Evolutionary conservation across 2,888 invertebrate genomes (phyloP), one percentile per base, ranked within the genome.

Genomic region (Caenorhabditis uteleia): DNA sequence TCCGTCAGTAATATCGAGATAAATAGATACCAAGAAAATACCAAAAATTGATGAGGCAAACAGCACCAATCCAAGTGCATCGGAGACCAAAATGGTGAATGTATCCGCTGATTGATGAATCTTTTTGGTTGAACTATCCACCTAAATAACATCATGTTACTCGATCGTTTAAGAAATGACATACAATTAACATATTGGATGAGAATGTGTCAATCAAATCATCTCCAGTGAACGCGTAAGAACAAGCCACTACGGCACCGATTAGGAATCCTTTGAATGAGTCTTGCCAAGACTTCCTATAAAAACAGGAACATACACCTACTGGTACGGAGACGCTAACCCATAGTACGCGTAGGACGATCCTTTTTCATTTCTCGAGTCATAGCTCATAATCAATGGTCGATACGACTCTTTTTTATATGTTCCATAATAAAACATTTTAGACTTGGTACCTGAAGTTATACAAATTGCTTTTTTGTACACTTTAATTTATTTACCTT

Each of bases 131-230:
- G 29, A 39, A 12, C 8, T 16, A 16, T 60, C 57, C 21, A 36
- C 45, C 51, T 64, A 57, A 33, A 16, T 25, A 34, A 25, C 18
- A 14, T 18, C 7, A 2, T 23, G 12, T 45, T 29, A 26, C 5
- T 16, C n/a, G 12, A 16, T 29, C 20, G 21, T 39, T 18, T 2
- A 33, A 25, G 26, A 0, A n/a, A 42, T n/a, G 10, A 47, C 44
- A 36, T 43, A 77, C 78, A 42, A 68, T 61, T 1, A 78, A 47
- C 42, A 82, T 76, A 23, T 79, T 75, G 2, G 79, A 50, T 5
- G 79, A 79, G 64, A 77, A 82, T 7, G 81, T 80, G 46, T 82
- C 82, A 46, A 82, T 74, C 23, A 82, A 62, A 42, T 82, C 82
- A 45, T 82, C 82, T 3, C 75, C 82, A 2, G 82, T 82, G 59